Base-by-base conservation (phyloP, 2,888 invertebrate species). In the Andrena flavipes region DNA sequence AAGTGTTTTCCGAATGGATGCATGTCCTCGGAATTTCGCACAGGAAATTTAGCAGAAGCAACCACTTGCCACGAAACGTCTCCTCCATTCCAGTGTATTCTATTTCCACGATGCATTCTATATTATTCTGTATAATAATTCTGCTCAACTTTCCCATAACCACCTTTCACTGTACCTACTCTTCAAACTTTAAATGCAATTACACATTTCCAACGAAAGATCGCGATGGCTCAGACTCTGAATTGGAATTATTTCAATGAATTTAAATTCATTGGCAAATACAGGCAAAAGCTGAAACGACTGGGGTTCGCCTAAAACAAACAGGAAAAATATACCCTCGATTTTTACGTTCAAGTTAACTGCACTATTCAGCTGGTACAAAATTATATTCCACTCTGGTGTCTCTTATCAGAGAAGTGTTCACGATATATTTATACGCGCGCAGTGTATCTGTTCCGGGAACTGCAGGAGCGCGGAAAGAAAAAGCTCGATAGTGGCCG, bases 1-100 rank as follows among this genome's bases (percentile, higher is more conserved):
- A 94, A 94, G 94, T 94, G 92, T 90, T 87, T 88, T 73, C 84
- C 77, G 76, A 83, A 82, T 82, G 86, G 79, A 75, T 80, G 78
- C 81, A 54, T 74, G 86, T 78, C 80, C 64, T 75, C 48, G 80
- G 76, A 76, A 76, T 60, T 67, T 82, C 71, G 49, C 60, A 7
- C 33, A 67, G 64, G 76, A 87, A 85, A 82, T 67, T 72, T 71
- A 29, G 23, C 33, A 20, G 26, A 67, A 76, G 35, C 35, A 26
- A 1, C 54, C 69, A 33, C 48, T 56, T 76, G 64, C 20, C 56
- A 51, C 30, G 5, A 54, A 77, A 76, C 26, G 59, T 76, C 75
- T 42, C 23, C 51, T 13, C 56, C 26, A 13, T 6, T 23, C n/a
- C 4, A 4, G 10, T n/a, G 30, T 23, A 42, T 13, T 68, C 23